Conservation (phyloP, 2,113 vertebrate genomes). For the Cyphomyrus discorhynchus region DNA sequence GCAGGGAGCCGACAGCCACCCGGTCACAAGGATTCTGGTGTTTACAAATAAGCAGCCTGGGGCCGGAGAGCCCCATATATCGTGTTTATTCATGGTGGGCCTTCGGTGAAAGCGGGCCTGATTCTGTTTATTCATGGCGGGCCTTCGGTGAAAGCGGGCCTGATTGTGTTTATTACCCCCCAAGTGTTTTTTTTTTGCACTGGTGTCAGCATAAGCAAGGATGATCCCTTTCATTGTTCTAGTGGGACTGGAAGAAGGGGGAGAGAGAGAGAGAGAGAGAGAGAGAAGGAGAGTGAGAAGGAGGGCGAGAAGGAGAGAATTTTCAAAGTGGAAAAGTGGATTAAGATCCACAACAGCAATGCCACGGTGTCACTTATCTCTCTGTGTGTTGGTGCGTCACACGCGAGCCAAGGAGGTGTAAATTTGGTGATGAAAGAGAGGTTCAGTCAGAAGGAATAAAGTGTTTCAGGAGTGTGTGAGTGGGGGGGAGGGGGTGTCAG, state of each 20-base stretch:
- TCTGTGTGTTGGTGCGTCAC: neutral
- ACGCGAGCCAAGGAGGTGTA: slow-evolving; percentile 24
- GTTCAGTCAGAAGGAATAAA: slow-evolving; percentile 12
- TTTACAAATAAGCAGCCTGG: neutral
- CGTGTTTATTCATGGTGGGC: slow-evolving; percentile 5
- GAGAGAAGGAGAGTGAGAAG: neutral
- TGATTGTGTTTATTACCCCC: slow-evolving; percentile 16
- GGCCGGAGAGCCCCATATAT: neutral
- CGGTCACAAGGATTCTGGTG: neutral
- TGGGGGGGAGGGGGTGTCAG: slow-evolving; percentile 31
- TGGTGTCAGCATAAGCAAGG: slow-evolving; percentile 48
- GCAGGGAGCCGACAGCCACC: neutral
- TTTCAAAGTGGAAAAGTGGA: slow-evolving; percentile 52
- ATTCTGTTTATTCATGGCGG: slow-evolving; percentile 8
- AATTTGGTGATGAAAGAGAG: neutral
- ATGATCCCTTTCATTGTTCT: slow-evolving; percentile 45
- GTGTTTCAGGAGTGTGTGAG: neutral
- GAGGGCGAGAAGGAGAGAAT: slow-evolving; percentile 30
- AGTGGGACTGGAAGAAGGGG: neutral
- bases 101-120: neutral
- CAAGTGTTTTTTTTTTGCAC: slow-evolving; percentile 26
- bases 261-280: neutral
- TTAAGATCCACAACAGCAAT: slow-evolving; percentile 50
- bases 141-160: neutral
- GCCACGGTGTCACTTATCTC: slow-evolving; percentile 45